Conservation (phyloP, 2,888 invertebrate species). For the Bedellia somnulentella region DNA sequence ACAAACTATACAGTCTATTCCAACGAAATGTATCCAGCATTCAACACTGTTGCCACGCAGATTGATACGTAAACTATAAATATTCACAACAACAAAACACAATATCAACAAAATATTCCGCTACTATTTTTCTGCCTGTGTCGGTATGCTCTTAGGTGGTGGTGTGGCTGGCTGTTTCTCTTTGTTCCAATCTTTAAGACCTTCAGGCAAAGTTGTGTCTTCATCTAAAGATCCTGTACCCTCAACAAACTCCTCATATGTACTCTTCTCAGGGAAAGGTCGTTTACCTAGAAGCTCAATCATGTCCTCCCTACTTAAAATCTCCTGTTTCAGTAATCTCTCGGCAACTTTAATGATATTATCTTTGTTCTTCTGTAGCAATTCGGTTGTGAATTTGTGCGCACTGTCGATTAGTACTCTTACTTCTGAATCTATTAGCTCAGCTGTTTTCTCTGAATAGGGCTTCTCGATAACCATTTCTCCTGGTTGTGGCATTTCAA, state of each 20-base stretch:
- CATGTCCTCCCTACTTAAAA: slow-evolving; percentile 95
- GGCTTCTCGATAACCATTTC: slow-evolving; percentile 95
- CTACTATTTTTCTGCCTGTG: slow-evolving; percentile 26
- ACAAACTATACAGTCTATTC: no score
- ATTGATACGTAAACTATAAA: slow-evolving; percentile 13
- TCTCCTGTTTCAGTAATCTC: slow-evolving; percentile 89
- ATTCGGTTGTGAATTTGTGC: slow-evolving; percentile 74
- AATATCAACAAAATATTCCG: slow-evolving; percentile 21
- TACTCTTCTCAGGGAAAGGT: slow-evolving; percentile 98
- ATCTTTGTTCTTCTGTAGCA: slow-evolving; percentile 79
- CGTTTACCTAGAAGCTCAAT: slow-evolving; percentile 91
- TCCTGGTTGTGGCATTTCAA: slow-evolving; percentile 90
- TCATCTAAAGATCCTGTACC: slow-evolving; percentile 98
- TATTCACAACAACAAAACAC: slow-evolving; percentile 26
- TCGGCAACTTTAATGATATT: slow-evolving; percentile 89
- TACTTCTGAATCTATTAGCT: slow-evolving; percentile 93
- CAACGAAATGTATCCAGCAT: no score
- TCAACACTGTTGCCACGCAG: no score
- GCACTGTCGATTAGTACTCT: slow-evolving; percentile 59
- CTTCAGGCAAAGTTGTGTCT: slow-evolving; percentile 91
- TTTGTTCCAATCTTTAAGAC: slow-evolving; percentile 94
- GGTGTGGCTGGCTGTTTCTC: slow-evolving; percentile 39
- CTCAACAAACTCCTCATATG: slow-evolving; percentile 99
- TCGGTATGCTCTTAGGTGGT: slow-evolving; percentile 24
- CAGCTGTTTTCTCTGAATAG: slow-evolving; percentile 96